phyloP scores from a whole-genome alignment of 1,140 invertebrate species.

The Drosophila triauraria region DNA sequence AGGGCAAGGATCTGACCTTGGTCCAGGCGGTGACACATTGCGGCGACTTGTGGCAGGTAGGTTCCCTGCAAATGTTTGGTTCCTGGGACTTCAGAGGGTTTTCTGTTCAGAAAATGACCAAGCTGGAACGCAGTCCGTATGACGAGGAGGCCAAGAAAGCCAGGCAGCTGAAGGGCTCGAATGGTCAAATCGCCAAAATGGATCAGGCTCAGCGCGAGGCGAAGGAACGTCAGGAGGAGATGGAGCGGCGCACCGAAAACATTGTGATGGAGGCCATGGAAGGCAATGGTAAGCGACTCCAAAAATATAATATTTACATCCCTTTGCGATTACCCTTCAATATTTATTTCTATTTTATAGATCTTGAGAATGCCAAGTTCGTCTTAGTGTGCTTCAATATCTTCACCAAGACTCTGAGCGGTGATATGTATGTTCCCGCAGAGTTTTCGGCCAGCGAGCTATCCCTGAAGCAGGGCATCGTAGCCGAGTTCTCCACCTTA shows the following conservation, averaged over 20 bases:
- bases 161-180: not conserved
- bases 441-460: slow-evolving; percentile 65
- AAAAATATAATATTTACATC: too few species aligned
- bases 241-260: slow-evolving; percentile 57
- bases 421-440: slow-evolving; percentile 63
- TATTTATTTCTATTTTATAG: slow-evolving; percentile 10
- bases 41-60: slow-evolving; percentile 37
- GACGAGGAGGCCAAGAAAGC: slow-evolving; percentile 21
- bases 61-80: not conserved
- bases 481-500: slow-evolving; percentile 43
- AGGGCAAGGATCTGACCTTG: slow-evolving; percentile 8
- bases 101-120: slow-evolving; percentile 39
- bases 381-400: slow-evolving; percentile 63
- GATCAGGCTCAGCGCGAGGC: slow-evolving; percentile 24
- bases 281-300: slow-evolving; percentile 31
- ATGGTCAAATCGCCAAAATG: slow-evolving; percentile 19
- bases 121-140: slow-evolving; percentile 42
- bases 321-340: too few species aligned
- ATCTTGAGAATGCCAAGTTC: slow-evolving; percentile 50
- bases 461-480: slow-evolving; percentile 61
- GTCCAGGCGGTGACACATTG: slow-evolving; percentile 24
- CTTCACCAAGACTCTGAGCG: slow-evolving; percentile 47
- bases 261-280: slow-evolving; percentile 35
- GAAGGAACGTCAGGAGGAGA: slow-evolving; percentile 6
- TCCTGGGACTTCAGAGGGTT: not conserved